Base-by-base conservation (phyloP, 1,140 invertebrate species). In the Akabosia matsudoensis region DNA sequence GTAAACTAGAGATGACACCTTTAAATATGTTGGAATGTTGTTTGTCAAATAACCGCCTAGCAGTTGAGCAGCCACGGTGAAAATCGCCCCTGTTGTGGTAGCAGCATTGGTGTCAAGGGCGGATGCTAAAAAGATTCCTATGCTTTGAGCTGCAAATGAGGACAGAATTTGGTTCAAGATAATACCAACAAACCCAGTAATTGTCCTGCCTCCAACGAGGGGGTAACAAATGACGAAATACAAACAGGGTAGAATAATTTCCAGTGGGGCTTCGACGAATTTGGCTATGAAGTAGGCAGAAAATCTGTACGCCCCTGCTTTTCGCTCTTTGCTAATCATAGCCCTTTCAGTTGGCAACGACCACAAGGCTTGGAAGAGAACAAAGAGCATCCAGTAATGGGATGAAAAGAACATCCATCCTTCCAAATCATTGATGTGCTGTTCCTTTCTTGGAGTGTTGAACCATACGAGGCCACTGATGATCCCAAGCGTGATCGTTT, bases 251-350 rank as follows among this genome's bases (percentile, higher is more conserved):
- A 93, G 83, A 24, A 91, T 90, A 73, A 94, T 87, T 30, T 74
- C 72, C 18, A 74, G 22, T 10, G 72, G 45, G 2, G 37, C 28
- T 54, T 74, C 34, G 2, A 52, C 56, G 16, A 77, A 56, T 86
- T 94, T 94, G 70, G 93, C 92, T 81, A 93, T 82, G 84, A 93
- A 94, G 83, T 93, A 94, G 4, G 93, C 92, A 28, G 92, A 93
- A 34, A 94, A 85, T 73, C 93, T 86, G 83, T 94, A 95, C 51
- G 92, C 91, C 31, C 92, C 93, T 26, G 92, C 91, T 79, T 89
- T 85, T 70, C 92, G 85, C 84, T 95, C 93, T 84, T 94, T 95
- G 82, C 90, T 91, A 76, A 94, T 90, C 0, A 94, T 92, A 85
- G 92, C 91, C 82, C 91, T 87, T 85, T 95, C 92, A 37, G 89